Base-by-base conservation (phyloP, 2,888 invertebrate species). In the Lobophora halterata region DNA sequence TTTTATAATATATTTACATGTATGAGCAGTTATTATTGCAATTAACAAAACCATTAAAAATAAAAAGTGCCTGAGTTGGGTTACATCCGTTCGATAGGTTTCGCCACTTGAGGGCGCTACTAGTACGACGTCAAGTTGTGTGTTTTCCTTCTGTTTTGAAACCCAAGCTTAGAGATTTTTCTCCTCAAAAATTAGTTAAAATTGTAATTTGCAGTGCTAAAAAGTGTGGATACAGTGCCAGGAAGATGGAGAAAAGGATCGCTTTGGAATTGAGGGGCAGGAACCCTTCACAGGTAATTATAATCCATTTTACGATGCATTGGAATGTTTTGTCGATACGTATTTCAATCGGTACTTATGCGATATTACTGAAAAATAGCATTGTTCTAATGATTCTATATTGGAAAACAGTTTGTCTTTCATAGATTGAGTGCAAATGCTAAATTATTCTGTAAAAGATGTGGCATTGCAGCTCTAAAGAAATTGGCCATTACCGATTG, bases 241-340 rank as follows among this genome's bases (percentile, higher is more conserved):
- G 59, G 52, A 76, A 73, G 64, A 97, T 97, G 97, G 97, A 97
- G 90, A 97, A 97, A 85, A 93, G 98, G 88, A 94, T 98, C 90
- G 95, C 95, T 76, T 90, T 97, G 79, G 98, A 98, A 89, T 93
- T 95, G 89, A 91, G 97, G 76, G 97, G 97, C 83, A 93, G 94
- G 80, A 93, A 92, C 80, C 94, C 97, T 65, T 92, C 92, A 77
- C 94, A 97, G 91, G 98, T 98, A 91, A 93, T 92, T 74, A 35
- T 61, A 69, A 67, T 69, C 55, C 55, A 61, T 68, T 73, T 77
- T 76, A 74, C 71, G 58, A 66, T 78, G 46, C 74, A 76, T 71
- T 74, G 79, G 78, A 83, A 83, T 87, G 87, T 87, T 87, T 87
- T 82, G 82, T 87, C 87, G 83, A 87, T 86, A 87, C 79, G 79